Base-by-base conservation (phyloP, 2,888 invertebrate genomes). In the Microplitis deprimator region DNA sequence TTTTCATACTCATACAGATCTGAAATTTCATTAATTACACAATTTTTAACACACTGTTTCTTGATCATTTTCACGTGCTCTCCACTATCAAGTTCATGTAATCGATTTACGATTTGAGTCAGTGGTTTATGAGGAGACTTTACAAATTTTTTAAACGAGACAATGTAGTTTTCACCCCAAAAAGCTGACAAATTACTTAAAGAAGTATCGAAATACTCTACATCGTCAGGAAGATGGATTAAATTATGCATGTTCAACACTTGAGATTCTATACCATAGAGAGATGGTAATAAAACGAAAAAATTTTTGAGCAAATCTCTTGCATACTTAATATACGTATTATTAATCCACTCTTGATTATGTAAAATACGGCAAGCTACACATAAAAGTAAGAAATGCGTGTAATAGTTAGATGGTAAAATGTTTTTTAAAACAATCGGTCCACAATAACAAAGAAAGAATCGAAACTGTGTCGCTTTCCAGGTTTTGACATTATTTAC, bases 401-500 rank as follows among this genome's bases (percentile, higher is more conserved):
- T 7, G 13, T 50, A 50, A 6, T 10, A 10, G 1, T 50, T 29
- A 29, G 29, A 29, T 3, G 50, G 7, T 7, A 50, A 50, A 7
- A 50, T 50, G 13, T 6, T 7, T 50, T 7, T 50, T 0, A 50
- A 7, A 3, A 50, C 50, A 7, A 50, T 13, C 13, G 50, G 50
- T 50, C 50, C 50, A 50, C 8, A 50, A 4, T 50, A 50, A 3
- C 1, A 41, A 8, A 50, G 3, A 0, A 50, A 7, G 13, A 50
- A 50, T 6, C 50, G 50, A 50, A 7, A 50, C 7, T 50, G 8
- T 50, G 50, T 50, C 13, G 73, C 68, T 68, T 74, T 68, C 67
- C 68, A 74, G 2, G n/a, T 7, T 1, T 67, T n/a, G 20, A 67
- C 10, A 29, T 17, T 16, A n/a, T 1, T 0, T 1, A 68, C 13